Percentiles rank a stretch among this genome's conserved stretches.
Conservation (phyloP, 1,140 invertebrate species). For the Atopsyche davidsoni region DNA sequence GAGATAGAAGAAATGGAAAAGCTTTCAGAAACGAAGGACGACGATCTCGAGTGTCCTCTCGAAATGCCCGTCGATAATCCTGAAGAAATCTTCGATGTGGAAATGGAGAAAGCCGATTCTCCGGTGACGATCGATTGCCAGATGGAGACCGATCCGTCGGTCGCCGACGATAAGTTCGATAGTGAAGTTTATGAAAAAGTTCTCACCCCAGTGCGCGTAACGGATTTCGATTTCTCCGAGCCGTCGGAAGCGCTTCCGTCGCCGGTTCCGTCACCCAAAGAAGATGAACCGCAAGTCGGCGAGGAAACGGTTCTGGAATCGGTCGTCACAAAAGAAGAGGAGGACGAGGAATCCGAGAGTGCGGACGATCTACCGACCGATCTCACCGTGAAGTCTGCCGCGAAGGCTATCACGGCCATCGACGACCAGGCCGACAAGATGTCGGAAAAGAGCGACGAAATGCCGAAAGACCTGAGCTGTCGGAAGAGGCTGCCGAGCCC, state of each 20-base stretch:
- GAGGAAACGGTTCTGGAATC: constrained; percentile 23
- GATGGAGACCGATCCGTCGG: constrained; percentile 9
- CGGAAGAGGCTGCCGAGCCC: constrained; percentile 45
- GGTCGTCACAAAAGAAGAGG: constrained; percentile 31
- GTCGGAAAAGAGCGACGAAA: constrained; percentile 46
- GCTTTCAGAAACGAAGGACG: constrained; percentile 24
- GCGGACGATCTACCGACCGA: constrained; percentile 46
- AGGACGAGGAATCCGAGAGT: constrained; percentile 13
- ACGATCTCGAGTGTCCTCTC: constrained; percentile 17
- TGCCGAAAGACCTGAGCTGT: constrained; percentile 52
- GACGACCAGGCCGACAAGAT: constrained; percentile 37
- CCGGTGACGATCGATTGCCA: too few relatives aligned
- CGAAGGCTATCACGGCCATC: constrained; percentile 18
- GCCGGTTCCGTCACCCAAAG: constrained; percentile 9
- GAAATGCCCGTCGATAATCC: too few relatives aligned
- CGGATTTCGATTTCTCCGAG: not conserved
- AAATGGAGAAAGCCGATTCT: too few relatives aligned
- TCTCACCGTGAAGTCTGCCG: constrained; percentile 39
- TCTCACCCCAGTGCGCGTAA: not conserved
- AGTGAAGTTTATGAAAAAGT: constrained; percentile 5
- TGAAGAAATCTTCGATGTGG: not conserved
- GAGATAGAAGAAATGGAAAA: constrained; percentile 8
- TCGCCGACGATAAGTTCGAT: not conserved
- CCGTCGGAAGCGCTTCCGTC: not conserved
- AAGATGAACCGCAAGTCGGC: constrained; percentile 17